Evolutionary conservation across 2,888 invertebrate genomes (phyloP), one percentile per base, ranked within the genome.

Genomic region (Leptinotarsa peninsularis): DNA sequence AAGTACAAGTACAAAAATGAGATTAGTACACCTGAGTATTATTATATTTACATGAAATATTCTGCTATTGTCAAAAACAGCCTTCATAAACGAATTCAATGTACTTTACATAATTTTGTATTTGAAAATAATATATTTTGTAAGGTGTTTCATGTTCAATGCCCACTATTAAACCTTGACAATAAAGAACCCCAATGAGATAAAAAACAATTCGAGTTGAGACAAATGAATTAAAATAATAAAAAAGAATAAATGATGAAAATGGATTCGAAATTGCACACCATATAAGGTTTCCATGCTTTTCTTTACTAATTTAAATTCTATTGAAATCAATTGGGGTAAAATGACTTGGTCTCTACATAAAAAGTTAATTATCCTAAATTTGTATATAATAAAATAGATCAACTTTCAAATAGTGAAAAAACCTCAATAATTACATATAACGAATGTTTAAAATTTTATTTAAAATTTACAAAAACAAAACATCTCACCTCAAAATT

Each of bases 11-110:
- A 58, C 23, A 58, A 58, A 58, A 54, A 7, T 13, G 4, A 58
- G 23, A 23, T 58, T 58, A 58, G 27, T 23, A 58, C 15, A 58
- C 58, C 58, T 58, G 58, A 23, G 58, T 58, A 58, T 58, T 14
- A 58, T 58, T 13, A 21, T 2, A 54, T 54, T 10, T 43, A 58
- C 15, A 0, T 4, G 1, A 23, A 23, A 58, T 23, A 58, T 21
- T 58, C 15, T 58, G 23, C 18, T 56, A 58, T 21, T 27, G 4
- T 15, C 58, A 58, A 14, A 58, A 58, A 23, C 1, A 21, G 14
- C 5, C 21, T 58, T 14, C 4, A 58, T 10, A 18, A 10, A 58
- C 7, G 1, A 23, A 52, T 52, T 52, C n/a, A 52, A 17, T 17
- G 17, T n/a, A 52, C 5, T 43, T 43, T 10, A 43, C 10, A 43